These are phyloP conservation scores for Tetramorium parvispinum DNA, from an alignment of 1,140 invertebrate genomes.

Conservation along the genomic window DNA sequence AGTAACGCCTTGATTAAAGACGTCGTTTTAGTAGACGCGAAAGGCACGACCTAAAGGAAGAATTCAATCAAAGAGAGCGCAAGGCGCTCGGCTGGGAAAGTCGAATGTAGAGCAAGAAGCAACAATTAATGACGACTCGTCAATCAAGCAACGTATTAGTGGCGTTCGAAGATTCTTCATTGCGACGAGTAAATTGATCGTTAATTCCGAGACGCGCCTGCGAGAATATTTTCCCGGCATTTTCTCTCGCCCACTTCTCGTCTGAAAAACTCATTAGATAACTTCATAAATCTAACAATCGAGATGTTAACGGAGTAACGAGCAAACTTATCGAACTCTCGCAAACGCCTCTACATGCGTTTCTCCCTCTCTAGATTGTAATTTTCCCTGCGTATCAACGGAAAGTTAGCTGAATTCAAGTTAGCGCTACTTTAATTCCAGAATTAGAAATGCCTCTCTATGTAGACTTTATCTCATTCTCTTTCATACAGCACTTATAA, in stretches of 20 bases:
- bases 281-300: background rate
- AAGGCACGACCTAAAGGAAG: background rate
- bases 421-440: constrained; percentile 12
- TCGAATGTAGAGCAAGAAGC: constrained; percentile 18
- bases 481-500: background rate
- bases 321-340: background rate
- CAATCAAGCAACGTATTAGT: background rate
- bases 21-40: background rate
- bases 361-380: background rate
- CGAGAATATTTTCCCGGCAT: background rate
- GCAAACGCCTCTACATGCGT: background rate
- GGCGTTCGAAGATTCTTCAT: background rate
- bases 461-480: background rate
- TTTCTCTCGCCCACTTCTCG: background rate
- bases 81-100: constrained; percentile 4
- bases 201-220: background rate
- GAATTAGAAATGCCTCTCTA: background rate
- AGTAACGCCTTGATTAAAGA: constrained; percentile 22
- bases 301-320: constrained; percentile 6
- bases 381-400: background rate
- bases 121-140: constrained; percentile 35
- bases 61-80: constrained; percentile 27
- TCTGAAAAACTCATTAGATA: constrained; percentile 4
- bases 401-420: background rate
- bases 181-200: background rate